Conservation (phyloP, 1,140 invertebrate species). For the Anastrepha ludens region DNA sequence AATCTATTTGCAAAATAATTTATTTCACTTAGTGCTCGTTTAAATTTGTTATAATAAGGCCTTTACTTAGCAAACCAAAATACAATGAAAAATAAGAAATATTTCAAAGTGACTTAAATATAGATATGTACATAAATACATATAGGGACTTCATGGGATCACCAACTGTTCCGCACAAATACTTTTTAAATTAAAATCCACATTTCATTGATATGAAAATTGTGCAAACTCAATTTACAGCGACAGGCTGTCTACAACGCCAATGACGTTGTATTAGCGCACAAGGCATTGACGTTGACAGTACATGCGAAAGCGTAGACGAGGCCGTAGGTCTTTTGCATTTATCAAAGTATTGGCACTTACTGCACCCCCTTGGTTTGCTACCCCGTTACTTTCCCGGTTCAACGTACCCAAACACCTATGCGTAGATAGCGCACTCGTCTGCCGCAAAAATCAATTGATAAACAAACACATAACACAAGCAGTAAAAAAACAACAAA, state of each 20-base stretch:
- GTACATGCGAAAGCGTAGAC: slow-evolving; percentile 7
- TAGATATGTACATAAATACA: not conserved
- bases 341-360: slow-evolving; percentile 35
- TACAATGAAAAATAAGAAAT: too few species aligned
- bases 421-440: slow-evolving; percentile 45
- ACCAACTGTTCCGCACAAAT: too few species aligned
- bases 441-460: slow-evolving; percentile 40
- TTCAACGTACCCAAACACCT: slow-evolving; percentile 41
- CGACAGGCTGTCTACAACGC: slow-evolving; percentile 27
- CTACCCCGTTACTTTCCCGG: slow-evolving; percentile 12
- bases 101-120: not conserved
- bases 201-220: slow-evolving; percentile 36
- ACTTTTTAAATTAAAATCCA: too few species aligned
- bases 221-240: slow-evolving; percentile 38
- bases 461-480: slow-evolving; percentile 34
- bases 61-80: too few species aligned
- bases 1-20: too few species aligned
- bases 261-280: not conserved
- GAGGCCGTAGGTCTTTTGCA: slow-evolving; percentile 45
- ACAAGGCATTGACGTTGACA: slow-evolving; percentile 11
- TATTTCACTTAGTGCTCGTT: too few species aligned
- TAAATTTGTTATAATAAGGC: too few species aligned
- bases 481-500: not conserved
- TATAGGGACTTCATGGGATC: not conserved
- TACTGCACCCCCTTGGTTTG: slow-evolving; percentile 21